phyloP scores from a whole-genome alignment of 2,888 invertebrate genomes.

The Zygogramma bicolorata region DNA sequence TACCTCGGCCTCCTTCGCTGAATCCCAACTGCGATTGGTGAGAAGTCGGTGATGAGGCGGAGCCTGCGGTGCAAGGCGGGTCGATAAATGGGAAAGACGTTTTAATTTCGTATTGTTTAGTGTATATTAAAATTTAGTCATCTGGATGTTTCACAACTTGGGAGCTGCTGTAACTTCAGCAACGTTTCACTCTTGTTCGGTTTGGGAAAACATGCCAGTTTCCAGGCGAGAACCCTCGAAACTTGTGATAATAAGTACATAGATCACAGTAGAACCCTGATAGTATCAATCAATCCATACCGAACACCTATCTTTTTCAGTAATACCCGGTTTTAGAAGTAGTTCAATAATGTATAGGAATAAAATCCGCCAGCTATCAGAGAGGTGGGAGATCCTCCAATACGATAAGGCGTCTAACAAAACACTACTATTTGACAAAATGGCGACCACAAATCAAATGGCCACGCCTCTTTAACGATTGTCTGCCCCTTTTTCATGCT shows the following conservation, averaged over 20 bases:
- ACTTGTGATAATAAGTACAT: no score
- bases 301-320: neutral
- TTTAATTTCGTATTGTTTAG: constrained; percentile 55
- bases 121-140: constrained; percentile 46
- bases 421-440: constrained; percentile 70
- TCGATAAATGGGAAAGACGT: constrained; percentile 53
- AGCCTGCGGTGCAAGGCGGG: constrained; percentile 45
- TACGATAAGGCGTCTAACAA: constrained; percentile 68
- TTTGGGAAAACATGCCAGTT: neutral
- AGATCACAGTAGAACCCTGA: no score
- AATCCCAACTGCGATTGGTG: constrained; percentile 53
- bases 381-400: constrained; percentile 68
- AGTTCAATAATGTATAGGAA: neutral
- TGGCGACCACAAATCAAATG: constrained; percentile 69
- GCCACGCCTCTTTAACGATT: constrained; percentile 67
- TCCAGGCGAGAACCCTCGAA: no score
- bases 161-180: constrained; percentile 16
- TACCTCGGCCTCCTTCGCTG: constrained; percentile 56
- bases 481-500: constrained; percentile 67
- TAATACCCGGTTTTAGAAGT: neutral
- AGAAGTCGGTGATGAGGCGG: constrained; percentile 50
- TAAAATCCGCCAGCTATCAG: constrained; percentile 18
- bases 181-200: constrained; percentile 26
- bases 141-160: constrained; percentile 38
- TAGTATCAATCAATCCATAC: neutral